Conservation (phyloP, 2,797 vertebrate species). For the Silurus aristotelis region DNA sequence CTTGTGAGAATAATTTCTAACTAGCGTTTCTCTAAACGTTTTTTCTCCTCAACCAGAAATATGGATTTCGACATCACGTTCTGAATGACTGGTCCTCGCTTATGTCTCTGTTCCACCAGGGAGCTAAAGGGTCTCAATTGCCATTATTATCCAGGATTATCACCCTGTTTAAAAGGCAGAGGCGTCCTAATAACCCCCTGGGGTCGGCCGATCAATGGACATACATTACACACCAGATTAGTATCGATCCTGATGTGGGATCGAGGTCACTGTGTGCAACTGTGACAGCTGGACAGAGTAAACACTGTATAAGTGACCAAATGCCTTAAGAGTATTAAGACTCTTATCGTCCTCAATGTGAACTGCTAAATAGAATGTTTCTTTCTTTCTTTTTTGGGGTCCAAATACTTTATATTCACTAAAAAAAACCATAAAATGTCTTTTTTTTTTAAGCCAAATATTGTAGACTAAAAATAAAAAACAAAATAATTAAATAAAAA, state of each 20-base stretch:
- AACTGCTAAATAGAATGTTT: background rate
- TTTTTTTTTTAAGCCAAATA: background rate
- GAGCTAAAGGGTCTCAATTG: conserved; percentile 44
- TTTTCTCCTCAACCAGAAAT: background rate
- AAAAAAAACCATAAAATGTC: background rate
- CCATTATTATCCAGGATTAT: conserved; percentile 47
- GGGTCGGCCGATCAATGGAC: conserved; percentile 69
- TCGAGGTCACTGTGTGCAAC: conserved; percentile 37
- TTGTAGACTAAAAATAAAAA: background rate
- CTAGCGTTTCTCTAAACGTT: background rate
- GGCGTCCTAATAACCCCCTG: conserved; percentile 44
- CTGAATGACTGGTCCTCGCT: background rate
- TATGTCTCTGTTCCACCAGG: conserved; percentile 38
- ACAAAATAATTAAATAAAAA: background rate
- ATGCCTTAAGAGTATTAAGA: conserved; percentile 45
- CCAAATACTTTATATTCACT: background rate
- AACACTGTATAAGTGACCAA: conserved; percentile 58
- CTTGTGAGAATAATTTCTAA: background rate
- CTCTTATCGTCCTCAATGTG: no score
- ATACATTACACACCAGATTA: conserved; percentile 76
- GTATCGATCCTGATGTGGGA: conserved; percentile 66
- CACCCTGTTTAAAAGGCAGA: conserved; percentile 43
- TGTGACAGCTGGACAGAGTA: conserved; percentile 68
- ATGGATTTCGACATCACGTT: background rate
- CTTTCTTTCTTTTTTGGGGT: background rate